Evolutionary conservation across 35 echinoderm and acorn worm genomes (phyloP), one percentile per base, ranked within the genome.

Genomic region (Hemicentrotus pulcherrimus): DNA sequence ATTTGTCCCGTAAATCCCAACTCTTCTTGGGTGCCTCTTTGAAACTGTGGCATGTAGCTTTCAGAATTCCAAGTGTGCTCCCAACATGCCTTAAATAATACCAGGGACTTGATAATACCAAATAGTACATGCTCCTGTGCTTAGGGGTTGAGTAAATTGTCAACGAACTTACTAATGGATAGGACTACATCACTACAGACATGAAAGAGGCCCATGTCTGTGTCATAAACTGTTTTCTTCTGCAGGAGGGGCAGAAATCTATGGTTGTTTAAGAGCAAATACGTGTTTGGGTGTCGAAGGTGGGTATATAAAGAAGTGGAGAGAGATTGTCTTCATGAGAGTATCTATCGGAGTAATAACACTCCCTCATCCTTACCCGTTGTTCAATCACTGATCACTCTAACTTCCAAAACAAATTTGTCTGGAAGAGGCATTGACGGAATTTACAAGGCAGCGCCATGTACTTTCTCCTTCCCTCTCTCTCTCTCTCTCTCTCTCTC

Each of bases 391-490:
- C 65, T 78, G 65, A 78, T 78, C 65, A 78, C 19, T 78, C 65
- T 78, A 78, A 78, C 65, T 78, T 78, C 65, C 65, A 78, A 78
- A 78, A 78, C 65, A 78, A 78, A 78, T 78, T 78, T 78, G 18
- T 78, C 65, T 78, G 65, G 19, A 5, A 28, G 65, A 78, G n/a
- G 65, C 65, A 78, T 78, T 24, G 65, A n/a, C 65, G 7, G 65
- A n/a, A 78, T 18, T 78, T 78, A 78, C 65, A 78, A 78, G 65
- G 28, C 65, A 78, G 4, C 28, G 65, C 65, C 65, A 18, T 78
- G 65, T 78, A 78, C 65, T 78, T 78, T 78, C 22, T 59, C 65
- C 18, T 78, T 41, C 35, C 35, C 19, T 78, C 19, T 78, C 4
- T 78, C 2, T 18, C 52, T 14, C 16, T 59, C 52, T 59, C 9